A percentile compares a stretch with the other conserved stretches of the same genome.
These are phyloP conservation scores for Varroa destructor DNA, from an alignment of 1,140 invertebrate genomes.

Conservation along the genomic window DNA sequence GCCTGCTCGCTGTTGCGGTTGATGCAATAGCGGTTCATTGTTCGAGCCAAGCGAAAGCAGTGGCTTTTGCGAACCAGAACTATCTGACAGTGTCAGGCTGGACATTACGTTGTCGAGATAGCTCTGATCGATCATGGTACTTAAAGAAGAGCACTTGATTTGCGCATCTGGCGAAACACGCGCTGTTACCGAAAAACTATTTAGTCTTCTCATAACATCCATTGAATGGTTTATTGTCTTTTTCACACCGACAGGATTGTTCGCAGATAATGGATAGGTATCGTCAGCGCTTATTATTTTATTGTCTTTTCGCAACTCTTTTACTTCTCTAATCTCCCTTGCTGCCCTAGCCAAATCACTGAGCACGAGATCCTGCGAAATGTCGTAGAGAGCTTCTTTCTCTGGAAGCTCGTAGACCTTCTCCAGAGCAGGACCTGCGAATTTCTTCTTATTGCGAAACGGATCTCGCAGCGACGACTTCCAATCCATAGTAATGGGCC, in stretches of 20 bases:
- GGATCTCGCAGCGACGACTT: slow-evolving; percentile 18
- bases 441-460: slow-evolving; percentile 23
- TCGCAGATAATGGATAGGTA: not conserved
- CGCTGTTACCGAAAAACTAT: slow-evolving; percentile 16
- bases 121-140: not conserved
- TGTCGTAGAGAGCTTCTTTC: slow-evolving; percentile 26
- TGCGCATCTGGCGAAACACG: not conserved
- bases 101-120: slow-evolving; percentile 14
- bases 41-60: slow-evolving; percentile 11
- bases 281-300: slow-evolving; percentile 9
- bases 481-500: slow-evolving; percentile 1
- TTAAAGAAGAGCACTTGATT: not conserved
- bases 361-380: slow-evolving; percentile 18
- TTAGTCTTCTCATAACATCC: slow-evolving; percentile 15
- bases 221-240: not conserved
- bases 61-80: not conserved
- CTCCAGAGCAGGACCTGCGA: slow-evolving; percentile 5
- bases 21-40: no score
- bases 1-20: not conserved
- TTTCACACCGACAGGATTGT: not conserved
- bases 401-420: slow-evolving; percentile 23
- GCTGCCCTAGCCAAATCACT: slow-evolving; percentile 1
- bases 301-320: not conserved
- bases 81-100: slow-evolving; percentile 3
- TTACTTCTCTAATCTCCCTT: not conserved